phyloP scores from a whole-genome alignment of 2,797 vertebrate species.

The Saxicola maurus region DNA sequence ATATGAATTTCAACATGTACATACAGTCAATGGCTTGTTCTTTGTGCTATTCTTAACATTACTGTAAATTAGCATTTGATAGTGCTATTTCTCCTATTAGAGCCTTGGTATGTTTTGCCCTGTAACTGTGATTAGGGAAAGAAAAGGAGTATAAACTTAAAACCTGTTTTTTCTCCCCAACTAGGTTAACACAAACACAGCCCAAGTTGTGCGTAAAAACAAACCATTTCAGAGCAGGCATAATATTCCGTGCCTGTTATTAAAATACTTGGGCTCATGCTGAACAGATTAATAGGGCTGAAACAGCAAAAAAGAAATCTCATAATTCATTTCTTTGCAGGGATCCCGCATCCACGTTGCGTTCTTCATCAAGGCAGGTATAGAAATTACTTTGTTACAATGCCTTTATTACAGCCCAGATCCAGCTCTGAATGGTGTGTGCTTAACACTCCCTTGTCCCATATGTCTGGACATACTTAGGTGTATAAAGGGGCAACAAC shows the following conservation, averaged over 20 bases:
- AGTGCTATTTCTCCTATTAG: conserved; percentile 26
- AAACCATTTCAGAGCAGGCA: conserved; percentile 15
- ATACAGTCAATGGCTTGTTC: not conserved
- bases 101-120: conserved; percentile 18
- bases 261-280: conserved; percentile 39
- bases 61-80: conserved; percentile 31
- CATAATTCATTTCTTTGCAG: conserved; percentile 32
- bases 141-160: conserved; percentile 22
- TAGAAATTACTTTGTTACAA: not conserved
- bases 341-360: not conserved
- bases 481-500: not conserved
- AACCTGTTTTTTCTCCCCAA: not conserved
- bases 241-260: conserved; percentile 43
- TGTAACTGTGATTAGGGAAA: not conserved
- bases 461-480: fast-evolving
- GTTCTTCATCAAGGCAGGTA: conserved; percentile 35
- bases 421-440: not conserved
- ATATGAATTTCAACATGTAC: not conserved
- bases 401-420: not conserved
- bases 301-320: conserved; percentile 34
- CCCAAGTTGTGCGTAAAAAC: conserved; percentile 4
- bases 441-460: not conserved
- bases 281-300: conserved; percentile 56
- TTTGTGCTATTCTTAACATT: not conserved
- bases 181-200: conserved; percentile 6